phyloP scores from a whole-genome alignment of 1,140 invertebrate genomes.

The Drosophila erecta region DNA sequence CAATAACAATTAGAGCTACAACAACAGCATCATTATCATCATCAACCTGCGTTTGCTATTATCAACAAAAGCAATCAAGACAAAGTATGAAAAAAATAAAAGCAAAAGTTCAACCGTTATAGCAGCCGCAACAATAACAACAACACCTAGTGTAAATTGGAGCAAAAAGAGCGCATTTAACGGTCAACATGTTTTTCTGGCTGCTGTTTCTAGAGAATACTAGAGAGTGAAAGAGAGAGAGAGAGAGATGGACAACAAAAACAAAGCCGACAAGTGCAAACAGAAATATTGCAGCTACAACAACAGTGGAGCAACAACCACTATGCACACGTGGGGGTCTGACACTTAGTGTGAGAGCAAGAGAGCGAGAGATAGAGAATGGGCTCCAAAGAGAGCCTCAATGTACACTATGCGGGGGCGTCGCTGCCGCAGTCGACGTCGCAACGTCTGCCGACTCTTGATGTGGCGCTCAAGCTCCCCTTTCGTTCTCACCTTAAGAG shows the following conservation, averaged over 20 bases:
- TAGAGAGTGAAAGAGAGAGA: slow-evolving; percentile 39
- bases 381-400: slow-evolving; percentile 19
- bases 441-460: slow-evolving; percentile 49
- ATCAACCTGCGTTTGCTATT: slow-evolving; percentile 23
- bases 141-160: slow-evolving; percentile 37
- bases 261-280: slow-evolving; percentile 68
- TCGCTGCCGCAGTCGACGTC: slow-evolving; percentile 46
- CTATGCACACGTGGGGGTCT: slow-evolving; percentile 71
- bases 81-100: slow-evolving; percentile 39
- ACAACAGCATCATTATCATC: slow-evolving; percentile 36
- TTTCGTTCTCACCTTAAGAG: slow-evolving; percentile 12
- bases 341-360: slow-evolving; percentile 7
- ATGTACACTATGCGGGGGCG: slow-evolving; percentile 64
- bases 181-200: slow-evolving; percentile 56
- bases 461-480: slow-evolving; percentile 3
- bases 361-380: slow-evolving; percentile 10
- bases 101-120: slow-evolving; percentile 48
- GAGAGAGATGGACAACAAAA: slow-evolving; percentile 25
- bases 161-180: slow-evolving; percentile 46
- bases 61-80: slow-evolving; percentile 58
- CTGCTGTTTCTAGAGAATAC: slow-evolving; percentile 48
- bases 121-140: slow-evolving; percentile 42
- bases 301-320: slow-evolving; percentile 52
- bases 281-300: slow-evolving; percentile 34
- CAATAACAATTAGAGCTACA: background rate